These are phyloP conservation scores for Myoxocephalus aenaeus DNA, from an alignment of 2,797 vertebrate species.

Conservation along the genomic window DNA sequence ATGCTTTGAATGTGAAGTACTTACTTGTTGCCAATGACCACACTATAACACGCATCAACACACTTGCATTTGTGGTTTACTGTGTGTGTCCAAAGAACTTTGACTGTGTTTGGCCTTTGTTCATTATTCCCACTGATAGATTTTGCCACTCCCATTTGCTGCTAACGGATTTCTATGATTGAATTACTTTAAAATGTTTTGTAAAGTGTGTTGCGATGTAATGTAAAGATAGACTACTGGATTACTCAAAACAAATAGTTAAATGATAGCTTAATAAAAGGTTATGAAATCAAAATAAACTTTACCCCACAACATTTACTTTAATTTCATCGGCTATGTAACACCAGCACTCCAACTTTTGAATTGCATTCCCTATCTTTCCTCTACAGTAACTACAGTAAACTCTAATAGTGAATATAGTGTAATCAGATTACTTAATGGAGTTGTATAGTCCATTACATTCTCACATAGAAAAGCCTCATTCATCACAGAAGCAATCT, in stretches of 20 bases:
- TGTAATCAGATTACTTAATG: slow-evolving; percentile 33
- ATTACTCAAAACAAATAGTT: neutral
- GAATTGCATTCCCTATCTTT: neutral
- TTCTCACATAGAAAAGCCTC: slow-evolving; percentile 36
- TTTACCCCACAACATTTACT: neutral
- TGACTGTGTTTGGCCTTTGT: slow-evolving; percentile 89
- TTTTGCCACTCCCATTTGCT: slow-evolving; percentile 88
- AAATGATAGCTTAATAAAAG: neutral
- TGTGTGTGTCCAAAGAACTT: slow-evolving; percentile 90
- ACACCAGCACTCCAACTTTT: neutral
- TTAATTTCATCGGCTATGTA: neutral
- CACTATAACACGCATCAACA: slow-evolving; percentile 76
- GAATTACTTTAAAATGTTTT: slow-evolving; percentile 50
- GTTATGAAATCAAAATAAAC: neutral
- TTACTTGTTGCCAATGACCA: slow-evolving; percentile 72
- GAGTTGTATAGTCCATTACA: slow-evolving; percentile 38
- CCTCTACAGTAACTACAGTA: neutral
- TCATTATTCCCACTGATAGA: slow-evolving; percentile 90
- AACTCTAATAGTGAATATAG: neutral
- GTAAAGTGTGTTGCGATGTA: neutral
- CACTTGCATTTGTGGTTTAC: slow-evolving; percentile 91
- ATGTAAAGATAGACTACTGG: slow-evolving; percentile 13
- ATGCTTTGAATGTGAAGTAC: slow-evolving; percentile 48
- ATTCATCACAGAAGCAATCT: slow-evolving; percentile 74
- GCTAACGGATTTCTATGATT: slow-evolving; percentile 49